Evolutionary conservation across 1,140 invertebrate genomes (phyloP), one percentile per base, ranked within the genome.

Genomic region (Oscheius sp.): DNA sequence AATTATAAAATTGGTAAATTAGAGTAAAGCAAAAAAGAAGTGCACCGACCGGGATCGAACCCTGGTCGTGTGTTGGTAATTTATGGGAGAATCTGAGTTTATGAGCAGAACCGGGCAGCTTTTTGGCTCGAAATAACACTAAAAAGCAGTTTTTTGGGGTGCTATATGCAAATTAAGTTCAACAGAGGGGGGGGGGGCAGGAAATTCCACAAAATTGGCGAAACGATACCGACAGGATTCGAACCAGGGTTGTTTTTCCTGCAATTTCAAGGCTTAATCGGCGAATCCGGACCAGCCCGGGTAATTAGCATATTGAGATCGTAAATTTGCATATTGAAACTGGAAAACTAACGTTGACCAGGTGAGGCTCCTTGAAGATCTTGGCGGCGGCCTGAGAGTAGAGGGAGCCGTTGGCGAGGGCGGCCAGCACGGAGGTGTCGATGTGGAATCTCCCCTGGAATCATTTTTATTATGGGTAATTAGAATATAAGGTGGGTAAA

Each of bases 331-430:
- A 67, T 23, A 61, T n/a, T 20, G 0, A 75, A 67, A 45, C 29
- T 52, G 36, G 10, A 18, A 61, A 36, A 65, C 93, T 94, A 73
- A 95, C 89, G 87, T 92, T 93, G 87, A 94, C 91, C 86, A 93
- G 94, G 86, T 94, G 93, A 67, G 93, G 93, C 88, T 98, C 94
- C 61, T 92, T 92, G 86, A 97, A 97, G 86, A 98, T 94, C 87
- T 94, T 95, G 77, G 92, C 91, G 85, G 97, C 88, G 55, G 94
- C 94, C 85, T 93, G 88, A 86, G 94, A 95, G 88, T 98, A 99
- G 23, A 97, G 88, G 85, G 97, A 94, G 74, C 94, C 94, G 87
- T 92, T 96, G 74, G 93, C 92, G 79, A 99, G 87, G 31, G 90
- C 89, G 79, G 94, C 92, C 45, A 93, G 90, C 77, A 98, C 91